phyloP scores from a whole-genome alignment of 2,113 vertebrate species.

The Suricata suricatta region DNA sequence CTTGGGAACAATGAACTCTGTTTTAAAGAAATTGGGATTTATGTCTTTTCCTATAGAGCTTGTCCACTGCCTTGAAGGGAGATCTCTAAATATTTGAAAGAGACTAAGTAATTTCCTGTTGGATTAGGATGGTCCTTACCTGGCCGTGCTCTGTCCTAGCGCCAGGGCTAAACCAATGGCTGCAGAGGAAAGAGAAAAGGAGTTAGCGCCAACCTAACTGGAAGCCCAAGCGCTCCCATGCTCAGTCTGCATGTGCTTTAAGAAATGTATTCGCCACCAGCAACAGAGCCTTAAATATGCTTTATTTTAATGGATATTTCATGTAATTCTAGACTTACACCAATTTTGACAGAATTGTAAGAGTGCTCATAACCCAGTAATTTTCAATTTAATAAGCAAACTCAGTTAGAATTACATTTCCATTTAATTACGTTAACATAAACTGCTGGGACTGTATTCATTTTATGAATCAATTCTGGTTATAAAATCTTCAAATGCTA shows the following conservation, averaged over 20 bases:
- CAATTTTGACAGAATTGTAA: conserved; percentile 81
- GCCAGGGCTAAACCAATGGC: conserved; percentile 94
- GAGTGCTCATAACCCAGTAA: conserved; percentile 78
- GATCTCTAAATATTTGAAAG: conserved; percentile 64
- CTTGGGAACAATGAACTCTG: background rate
- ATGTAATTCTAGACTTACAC: conserved; percentile 81
- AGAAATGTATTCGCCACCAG: conserved; percentile 76
- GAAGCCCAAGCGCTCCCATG: conserved; percentile 68
- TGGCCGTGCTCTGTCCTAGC: conserved; percentile 94
- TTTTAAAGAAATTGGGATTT: conserved; percentile 38
- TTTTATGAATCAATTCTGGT: conserved; percentile 80
- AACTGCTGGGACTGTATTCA: conserved; percentile 74
- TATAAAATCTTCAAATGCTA: conserved; percentile 73
- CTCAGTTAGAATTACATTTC: conserved; percentile 80
- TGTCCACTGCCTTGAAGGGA: conserved; percentile 3
- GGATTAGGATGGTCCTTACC: conserved; percentile 87
- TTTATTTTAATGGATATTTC: conserved; percentile 85
- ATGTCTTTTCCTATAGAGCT: conserved; percentile 46
- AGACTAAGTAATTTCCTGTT: conserved; percentile 60
- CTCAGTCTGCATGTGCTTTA: conserved; percentile 69
- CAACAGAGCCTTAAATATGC: conserved; percentile 78
- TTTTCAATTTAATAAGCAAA: conserved; percentile 81
- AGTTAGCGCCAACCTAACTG: conserved; percentile 76
- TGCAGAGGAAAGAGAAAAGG: conserved; percentile 85
- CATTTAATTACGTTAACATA: conserved; percentile 82